These are phyloP conservation scores for Malaclemys terrapin DNA, from an alignment of 2,113 vertebrate genomes.

Conservation along the genomic window DNA sequence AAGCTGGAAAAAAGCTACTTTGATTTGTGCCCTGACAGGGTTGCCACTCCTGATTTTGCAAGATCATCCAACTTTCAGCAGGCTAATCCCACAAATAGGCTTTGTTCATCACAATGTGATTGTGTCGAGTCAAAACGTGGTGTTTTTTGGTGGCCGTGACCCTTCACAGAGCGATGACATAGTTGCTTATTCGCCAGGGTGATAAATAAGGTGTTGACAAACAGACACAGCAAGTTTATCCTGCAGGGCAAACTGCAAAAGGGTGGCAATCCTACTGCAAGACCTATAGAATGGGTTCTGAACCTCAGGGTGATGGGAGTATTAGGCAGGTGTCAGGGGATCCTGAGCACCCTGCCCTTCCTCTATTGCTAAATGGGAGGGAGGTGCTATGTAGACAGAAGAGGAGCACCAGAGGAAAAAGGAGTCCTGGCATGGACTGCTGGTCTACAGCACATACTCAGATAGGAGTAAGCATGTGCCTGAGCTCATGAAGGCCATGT, in stretches of 20 bases:
- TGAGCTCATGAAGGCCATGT: background rate
- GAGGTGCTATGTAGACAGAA: background rate
- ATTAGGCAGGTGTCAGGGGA: background rate
- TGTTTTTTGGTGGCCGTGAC: background rate
- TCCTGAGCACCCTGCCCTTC: background rate
- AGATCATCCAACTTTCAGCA: background rate
- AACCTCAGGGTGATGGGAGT: background rate
- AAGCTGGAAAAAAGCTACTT: conserved; percentile 11
- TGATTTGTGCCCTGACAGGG: background rate
- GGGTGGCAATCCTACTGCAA: background rate
- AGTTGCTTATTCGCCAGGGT: background rate
- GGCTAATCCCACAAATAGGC: background rate
- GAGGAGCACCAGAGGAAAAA: background rate
- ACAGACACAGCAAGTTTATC: background rate
- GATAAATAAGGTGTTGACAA: background rate
- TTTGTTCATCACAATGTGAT: background rate
- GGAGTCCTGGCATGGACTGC: background rate
- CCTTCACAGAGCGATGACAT: background rate
- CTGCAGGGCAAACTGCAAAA: background rate
- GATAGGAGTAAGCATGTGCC: background rate
- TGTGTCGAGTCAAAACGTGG: background rate
- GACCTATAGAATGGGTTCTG: background rate
- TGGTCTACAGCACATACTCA: background rate
- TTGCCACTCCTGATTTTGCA: conserved; percentile 3
- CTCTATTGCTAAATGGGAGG: background rate